Evolutionary conservation across 2,113 vertebrate genomes (phyloP).

Genomic region (Xenopus tropicalis): DNA sequence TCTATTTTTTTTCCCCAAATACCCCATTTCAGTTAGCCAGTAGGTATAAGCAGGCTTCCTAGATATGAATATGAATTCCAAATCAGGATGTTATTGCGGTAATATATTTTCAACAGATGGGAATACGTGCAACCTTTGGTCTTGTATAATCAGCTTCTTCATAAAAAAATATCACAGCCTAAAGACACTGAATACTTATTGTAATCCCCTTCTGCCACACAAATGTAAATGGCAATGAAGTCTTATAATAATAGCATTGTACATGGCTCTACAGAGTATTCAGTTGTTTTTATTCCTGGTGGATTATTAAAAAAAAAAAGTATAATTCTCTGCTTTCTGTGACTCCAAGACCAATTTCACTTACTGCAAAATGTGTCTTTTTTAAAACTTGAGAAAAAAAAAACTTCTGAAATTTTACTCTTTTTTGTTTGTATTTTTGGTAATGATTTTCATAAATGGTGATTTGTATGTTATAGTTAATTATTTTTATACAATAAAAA

Average conservation of each 20-base stretch:
- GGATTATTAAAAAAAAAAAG: too few relatives aligned
- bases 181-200: constrained; percentile 40
- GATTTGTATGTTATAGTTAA: too few relatives aligned
- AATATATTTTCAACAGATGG: constrained; percentile 35
- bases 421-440: not conserved
- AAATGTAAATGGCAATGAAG: constrained; percentile 35
- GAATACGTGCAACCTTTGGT: constrained; percentile 33
- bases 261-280: constrained; percentile 27
- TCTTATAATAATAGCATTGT: constrained; percentile 28
- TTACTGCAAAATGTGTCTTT: too few relatives aligned
- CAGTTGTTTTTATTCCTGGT: constrained; percentile 8
- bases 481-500: too few relatives aligned
- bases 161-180: constrained; percentile 24
- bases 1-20: too few relatives aligned
- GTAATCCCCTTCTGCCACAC: constrained; percentile 41
- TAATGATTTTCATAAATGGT: too few relatives aligned
- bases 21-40: not conserved
- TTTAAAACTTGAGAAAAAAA: not conserved
- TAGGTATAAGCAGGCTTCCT: not conserved
- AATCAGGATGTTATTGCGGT: constrained; percentile 14
- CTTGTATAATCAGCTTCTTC: constrained; percentile 25
- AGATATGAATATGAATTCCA: constrained; percentile 10
- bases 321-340: too few relatives aligned
- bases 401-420: not conserved
- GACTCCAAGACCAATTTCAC: too few relatives aligned